Base-by-base conservation (phyloP, 2,797 vertebrate species). In the Poeciliopsis infans region DNA sequence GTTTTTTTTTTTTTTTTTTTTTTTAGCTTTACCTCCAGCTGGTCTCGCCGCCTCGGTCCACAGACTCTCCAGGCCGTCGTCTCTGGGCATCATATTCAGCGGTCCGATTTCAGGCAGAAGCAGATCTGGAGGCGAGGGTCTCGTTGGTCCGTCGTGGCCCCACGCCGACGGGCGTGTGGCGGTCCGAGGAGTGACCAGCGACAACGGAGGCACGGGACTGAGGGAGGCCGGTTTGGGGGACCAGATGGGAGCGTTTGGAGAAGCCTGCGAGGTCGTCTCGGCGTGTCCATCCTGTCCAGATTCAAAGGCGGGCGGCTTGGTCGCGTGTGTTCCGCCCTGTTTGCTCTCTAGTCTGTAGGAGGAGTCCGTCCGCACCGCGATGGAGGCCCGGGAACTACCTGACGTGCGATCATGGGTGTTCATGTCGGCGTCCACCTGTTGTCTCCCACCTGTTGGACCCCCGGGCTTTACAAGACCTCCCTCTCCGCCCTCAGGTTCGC, bases 41-140 rank as follows among this genome's bases (percentile, higher is more conserved):
- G 91, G 89, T 76, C 89, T 93, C 0, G 82, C 80, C 0, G 94
- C 86, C 76, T 95, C 96, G 0, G 94, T 94, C 95, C 94, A 95
- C 72, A 94, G 76, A 71, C 91, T 89, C 16, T 94, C 93, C 7
- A 86, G 89, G 81, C 79, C 88, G 20, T 89, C 93, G 64, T 91
- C 92, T 84, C 64, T 93, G 47, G 83, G 92, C 88, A 88, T 92
- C 79, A 86, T 83, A 79, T 86, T 88, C 7, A 69, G 25, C 51
- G 88, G 90, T 76, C 88, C 91, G 0, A 94, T 86, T 43, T 93
- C 90, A 55, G 91, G 89, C 61, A 94, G 72, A 74, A 94, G 79
- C 1, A 84, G 89, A 36, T 93, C 94, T 20, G 91, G 81, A 36
- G 92, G 61, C 0, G 91, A 86, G 39, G 92, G 79, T 3, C 68